Base-by-base conservation (phyloP, 2,888 invertebrate genomes). In the Antitype chi region DNA sequence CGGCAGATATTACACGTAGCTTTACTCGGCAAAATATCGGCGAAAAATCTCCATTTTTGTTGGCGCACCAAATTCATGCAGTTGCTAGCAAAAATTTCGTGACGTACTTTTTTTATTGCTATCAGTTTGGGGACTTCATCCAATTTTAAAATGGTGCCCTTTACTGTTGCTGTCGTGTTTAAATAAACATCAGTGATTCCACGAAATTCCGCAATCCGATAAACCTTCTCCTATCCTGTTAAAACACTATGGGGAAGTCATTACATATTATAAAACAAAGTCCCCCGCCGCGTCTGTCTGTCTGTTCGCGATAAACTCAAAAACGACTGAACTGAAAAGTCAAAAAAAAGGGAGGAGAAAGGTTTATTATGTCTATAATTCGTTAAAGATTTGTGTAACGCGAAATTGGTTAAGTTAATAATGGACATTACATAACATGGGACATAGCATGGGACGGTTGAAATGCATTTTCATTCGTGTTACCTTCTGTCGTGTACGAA, bases 1-100 rank as follows among this genome's bases (percentile, higher is more conserved):
- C 88, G 80, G 79, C 87, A 87, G 90, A 91, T 91, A 91, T 92
- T 92, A 92, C 91, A 91, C 90, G 87, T 88, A 88, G 90, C 89
- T 90, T 89, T 87, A 82, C 87, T 87, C 86, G 77, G 69, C 84
- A 88, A 89, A 91, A 93, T 92, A 91, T 91, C 85, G 87, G 84
- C 80, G 84, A 89, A 87, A 89, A 91, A 89, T 86, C 78, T 71
- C 68, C 79, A 86, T 85, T 89, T 88, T 83, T 80, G 88, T 81
- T 80, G 84, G 76, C 70, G 77, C 70, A 82, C 82, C 76, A 82
- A 80, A 90, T 88, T 87, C 75, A 77, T 85, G 78, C 82, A 84
- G 84, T 80, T 74, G 83, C 74, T 78, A 76, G 78, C 82, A 76
- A 82, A 84, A 80, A 81, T 76, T 81, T 68, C 63, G 72, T 80